Base-by-base conservation (phyloP, 2,113 vertebrate genomes). In the Clarias macrocephalus region DNA sequence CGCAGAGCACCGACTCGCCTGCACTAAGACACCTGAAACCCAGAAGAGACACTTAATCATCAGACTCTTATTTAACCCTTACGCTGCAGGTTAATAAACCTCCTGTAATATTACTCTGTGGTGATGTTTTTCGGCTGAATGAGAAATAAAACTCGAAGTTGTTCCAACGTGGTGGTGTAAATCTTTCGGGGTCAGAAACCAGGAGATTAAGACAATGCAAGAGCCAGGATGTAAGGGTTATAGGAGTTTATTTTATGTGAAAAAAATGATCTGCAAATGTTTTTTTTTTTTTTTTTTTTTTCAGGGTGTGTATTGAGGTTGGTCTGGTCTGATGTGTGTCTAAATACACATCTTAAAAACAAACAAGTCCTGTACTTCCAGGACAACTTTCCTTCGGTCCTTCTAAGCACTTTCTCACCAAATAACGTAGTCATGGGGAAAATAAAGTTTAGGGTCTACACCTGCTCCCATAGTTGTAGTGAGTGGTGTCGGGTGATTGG, bases 51-150 rank as follows among this genome's bases (percentile, higher is more conserved):
- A 56, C 87, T 33, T 2, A 18, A 25, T 28, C 56, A 81, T 48
- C 25, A n/a, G 86, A 89, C 86, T 89, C 56, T 85, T 23, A 12
- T 48, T 48, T 48, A 48, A 48, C 48, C 48, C 21, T 18, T 83
- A 33, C n/a, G 25, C n/a, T 52, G 13, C 80, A 83, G 85, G 85
- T 79, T 83, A 3, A 56, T 33, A 23, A 73, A 28, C 25, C 73
- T 21, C 59, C 76, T 28, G 42, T 77, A 57, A 57, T 11, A 59
- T 57, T 65, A n/a, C 52, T 84, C 85, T 86, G 42, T 72, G 15
- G 19, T 18, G 7, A n/a, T 30, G 16, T 28, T 79, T 28, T 79
- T 59, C 3, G 0, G 1, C 19, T 62, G 19, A 25, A 62, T 62
- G 5, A 62, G 12, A 81, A 81, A 81, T 81, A 81, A 81, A 81